Conservation (phyloP, 1,140 invertebrate genomes). For the Melitaea cinxia region DNA sequence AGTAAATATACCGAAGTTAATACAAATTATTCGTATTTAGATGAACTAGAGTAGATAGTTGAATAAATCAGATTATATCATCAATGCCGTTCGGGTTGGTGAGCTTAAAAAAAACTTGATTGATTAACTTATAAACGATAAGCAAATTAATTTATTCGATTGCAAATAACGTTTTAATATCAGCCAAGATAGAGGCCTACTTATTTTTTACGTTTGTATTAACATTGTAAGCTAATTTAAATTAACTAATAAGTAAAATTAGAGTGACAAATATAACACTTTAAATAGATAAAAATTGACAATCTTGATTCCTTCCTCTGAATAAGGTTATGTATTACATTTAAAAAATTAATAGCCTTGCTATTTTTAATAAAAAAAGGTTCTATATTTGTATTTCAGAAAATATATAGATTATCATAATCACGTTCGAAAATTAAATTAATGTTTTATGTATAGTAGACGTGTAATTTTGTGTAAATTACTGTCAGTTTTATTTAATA, state of each 20-base stretch:
- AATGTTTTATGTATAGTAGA: background rate
- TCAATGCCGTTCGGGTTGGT: slow-evolving; percentile 19
- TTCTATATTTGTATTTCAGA: too few relatives aligned
- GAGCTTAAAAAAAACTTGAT: slow-evolving; percentile 33
- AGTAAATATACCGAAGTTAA: slow-evolving; percentile 9
- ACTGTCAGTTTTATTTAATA: background rate
- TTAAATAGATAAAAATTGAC: too few relatives aligned
- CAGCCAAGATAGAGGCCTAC: slow-evolving; percentile 18
- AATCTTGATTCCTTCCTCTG: too few relatives aligned
- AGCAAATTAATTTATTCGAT: slow-evolving; percentile 35
- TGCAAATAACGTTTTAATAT: slow-evolving; percentile 25
- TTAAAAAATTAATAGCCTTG: too few relatives aligned
- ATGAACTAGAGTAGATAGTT: background rate
- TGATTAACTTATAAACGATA: slow-evolving; percentile 39
- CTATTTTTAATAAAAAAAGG: too few relatives aligned
- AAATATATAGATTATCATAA: background rate
- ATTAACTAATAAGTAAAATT: background rate
- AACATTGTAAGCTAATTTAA: background rate
- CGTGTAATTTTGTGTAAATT: background rate
- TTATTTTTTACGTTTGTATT: slow-evolving; percentile 15
- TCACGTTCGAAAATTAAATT: background rate
- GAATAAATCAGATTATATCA: slow-evolving; percentile 24
- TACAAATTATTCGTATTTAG: slow-evolving; percentile 6
- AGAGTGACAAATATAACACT: too few relatives aligned
- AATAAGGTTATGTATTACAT: too few relatives aligned